Evolutionary conservation across 2,113 vertebrate species (phyloP).

Genomic region (Danio rerio): DNA sequence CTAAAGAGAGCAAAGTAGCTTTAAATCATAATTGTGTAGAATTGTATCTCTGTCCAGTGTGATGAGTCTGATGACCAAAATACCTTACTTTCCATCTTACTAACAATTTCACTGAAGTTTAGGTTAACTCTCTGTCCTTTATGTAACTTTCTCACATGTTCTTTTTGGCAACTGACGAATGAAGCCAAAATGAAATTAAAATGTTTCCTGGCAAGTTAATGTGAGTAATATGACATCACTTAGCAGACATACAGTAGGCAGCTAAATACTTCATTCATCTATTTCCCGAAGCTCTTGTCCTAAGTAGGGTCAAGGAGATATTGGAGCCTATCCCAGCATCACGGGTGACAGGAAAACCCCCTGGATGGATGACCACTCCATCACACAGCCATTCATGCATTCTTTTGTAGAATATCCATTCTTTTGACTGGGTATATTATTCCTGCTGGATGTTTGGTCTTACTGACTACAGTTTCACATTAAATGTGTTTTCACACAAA

Average conservation of each 20-base stretch:
- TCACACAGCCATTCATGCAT: background rate
- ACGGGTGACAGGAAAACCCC: background rate
- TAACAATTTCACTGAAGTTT: background rate
- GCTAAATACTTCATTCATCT: background rate
- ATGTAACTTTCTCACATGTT: background rate
- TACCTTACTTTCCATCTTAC: background rate
- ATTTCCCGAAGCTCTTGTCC: background rate
- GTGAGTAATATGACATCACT: background rate
- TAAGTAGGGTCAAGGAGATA: background rate
- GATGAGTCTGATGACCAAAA: background rate
- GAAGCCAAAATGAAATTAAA: background rate
- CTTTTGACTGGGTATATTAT: too few species aligned
- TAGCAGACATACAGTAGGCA: background rate
- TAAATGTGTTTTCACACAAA: too few species aligned
- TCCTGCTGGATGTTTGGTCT: too few species aligned
- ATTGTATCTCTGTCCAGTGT: background rate
- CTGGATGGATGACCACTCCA: background rate
- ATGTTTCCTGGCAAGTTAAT: background rate
- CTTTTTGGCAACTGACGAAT: background rate
- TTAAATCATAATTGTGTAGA: background rate
- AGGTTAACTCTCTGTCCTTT: background rate
- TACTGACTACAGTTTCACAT: too few species aligned
- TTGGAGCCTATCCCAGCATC: slow-evolving; percentile 2
- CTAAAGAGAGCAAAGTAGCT: too few species aligned
- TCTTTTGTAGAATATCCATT: background rate